phyloP scores from a whole-genome alignment of 2,113 vertebrate species.

The Mionectes macconnelli region DNA sequence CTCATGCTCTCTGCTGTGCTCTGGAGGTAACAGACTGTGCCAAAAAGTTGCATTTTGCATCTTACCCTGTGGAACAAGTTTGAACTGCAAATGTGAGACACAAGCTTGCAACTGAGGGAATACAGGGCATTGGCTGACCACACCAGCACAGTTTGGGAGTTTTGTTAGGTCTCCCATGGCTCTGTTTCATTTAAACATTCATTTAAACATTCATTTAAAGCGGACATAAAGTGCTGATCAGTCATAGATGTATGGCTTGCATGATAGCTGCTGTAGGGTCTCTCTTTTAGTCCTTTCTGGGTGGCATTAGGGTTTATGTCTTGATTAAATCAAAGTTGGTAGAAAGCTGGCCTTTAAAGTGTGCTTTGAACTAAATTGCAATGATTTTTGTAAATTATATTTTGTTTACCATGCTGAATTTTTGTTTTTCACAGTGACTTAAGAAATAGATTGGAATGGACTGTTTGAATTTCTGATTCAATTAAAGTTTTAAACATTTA shows the following conservation, averaged over 20 bases:
- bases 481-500: neutral
- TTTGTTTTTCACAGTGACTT: neutral
- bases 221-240: neutral
- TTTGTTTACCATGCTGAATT: neutral
- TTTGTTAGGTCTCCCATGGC: neutral
- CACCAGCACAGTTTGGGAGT: neutral
- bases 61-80: neutral
- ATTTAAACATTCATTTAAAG: neutral
- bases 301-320: neutral
- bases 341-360: neutral
- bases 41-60: neutral
- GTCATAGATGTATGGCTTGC: neutral
- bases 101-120: neutral
- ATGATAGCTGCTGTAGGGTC: neutral
- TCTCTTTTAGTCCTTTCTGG: neutral
- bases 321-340: neutral
- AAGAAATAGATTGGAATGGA: neutral
- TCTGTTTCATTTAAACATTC: neutral
- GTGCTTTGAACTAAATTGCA: neutral
- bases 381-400: neutral
- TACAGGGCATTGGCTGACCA: neutral
- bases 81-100: neutral
- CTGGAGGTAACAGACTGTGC: neutral
- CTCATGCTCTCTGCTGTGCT: neutral
- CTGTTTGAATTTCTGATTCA: neutral